phyloP scores from a whole-genome alignment of 2,113 vertebrate species.

The Cervus canadensis region DNA sequence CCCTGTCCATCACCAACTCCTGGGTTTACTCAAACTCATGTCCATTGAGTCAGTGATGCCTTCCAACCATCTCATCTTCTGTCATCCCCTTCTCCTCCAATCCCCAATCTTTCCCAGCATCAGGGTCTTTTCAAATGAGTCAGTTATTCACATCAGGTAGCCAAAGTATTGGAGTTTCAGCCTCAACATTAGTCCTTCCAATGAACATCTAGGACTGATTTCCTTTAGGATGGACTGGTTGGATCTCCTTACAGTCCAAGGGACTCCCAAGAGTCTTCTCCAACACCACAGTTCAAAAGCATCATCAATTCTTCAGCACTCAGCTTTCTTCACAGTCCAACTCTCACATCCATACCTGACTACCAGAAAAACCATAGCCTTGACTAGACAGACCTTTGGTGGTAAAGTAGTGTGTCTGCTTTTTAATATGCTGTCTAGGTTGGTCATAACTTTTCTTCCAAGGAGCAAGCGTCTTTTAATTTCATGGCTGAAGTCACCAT shows the following conservation, averaged over 20 bases:
- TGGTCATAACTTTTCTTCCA: not conserved
- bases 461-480: not conserved
- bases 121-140: not conserved
- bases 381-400: not conserved
- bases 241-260: not conserved
- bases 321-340: not conserved
- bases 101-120: not conserved
- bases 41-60: not conserved
- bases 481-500: not conserved
- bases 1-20: fast-evolving
- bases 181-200: not conserved
- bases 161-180: not conserved
- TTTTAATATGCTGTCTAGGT: not conserved
- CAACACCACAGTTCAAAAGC: not conserved
- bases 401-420: not conserved
- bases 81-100: fast-evolving
- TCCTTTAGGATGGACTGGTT: not conserved
- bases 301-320: not conserved
- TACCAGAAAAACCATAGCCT: not conserved
- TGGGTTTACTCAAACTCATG: not conserved
- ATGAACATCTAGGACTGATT: not conserved
- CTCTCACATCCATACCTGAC: not conserved
- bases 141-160: not conserved
- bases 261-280: not conserved
- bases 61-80: not conserved